phyloP scores from a whole-genome alignment of 2,888 invertebrate genomes.

The Stenotaenia linearis region DNA sequence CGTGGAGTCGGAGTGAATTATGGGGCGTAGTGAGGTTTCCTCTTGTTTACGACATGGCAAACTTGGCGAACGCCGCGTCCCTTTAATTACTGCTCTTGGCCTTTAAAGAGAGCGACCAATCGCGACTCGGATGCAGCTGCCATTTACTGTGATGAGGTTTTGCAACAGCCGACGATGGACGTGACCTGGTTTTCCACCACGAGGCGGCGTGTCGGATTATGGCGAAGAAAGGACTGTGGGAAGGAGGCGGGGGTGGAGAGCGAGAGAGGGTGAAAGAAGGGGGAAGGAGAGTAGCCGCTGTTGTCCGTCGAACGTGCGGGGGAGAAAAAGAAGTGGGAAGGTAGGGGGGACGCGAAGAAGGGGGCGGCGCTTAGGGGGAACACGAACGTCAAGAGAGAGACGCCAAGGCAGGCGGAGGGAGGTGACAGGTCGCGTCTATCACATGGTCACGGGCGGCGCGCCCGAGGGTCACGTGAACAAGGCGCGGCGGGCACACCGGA shows the following conservation, averaged over 20 bases:
- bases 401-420: neutral
- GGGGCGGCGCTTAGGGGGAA: slow-evolving; percentile 24
- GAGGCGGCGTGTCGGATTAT: neutral
- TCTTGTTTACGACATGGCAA: neutral
- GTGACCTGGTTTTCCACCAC: neutral
- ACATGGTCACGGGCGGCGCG: slow-evolving; percentile 32
- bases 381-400: neutral
- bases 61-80: neutral
- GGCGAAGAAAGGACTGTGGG: neutral
- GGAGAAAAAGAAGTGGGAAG: neutral
- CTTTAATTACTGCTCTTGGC: neutral
- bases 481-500: slow-evolving; percentile 27
- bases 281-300: neutral
- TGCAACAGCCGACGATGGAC: neutral
- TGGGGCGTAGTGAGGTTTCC: neutral
- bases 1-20: neutral
- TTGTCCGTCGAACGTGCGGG: neutral
- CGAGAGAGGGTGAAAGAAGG: neutral
- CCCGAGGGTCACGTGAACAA: slow-evolving; percentile 32
- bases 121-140: neutral
- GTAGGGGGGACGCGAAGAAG: neutral
- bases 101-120: neutral
- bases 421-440: slow-evolving; percentile 34
- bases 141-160: neutral
- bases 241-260: neutral